Percentiles rank a stretch among this genome's conserved stretches.
phyloP scores from a whole-genome alignment of 2,797 vertebrate genomes.

The Thripadectes ignobilis region DNA sequence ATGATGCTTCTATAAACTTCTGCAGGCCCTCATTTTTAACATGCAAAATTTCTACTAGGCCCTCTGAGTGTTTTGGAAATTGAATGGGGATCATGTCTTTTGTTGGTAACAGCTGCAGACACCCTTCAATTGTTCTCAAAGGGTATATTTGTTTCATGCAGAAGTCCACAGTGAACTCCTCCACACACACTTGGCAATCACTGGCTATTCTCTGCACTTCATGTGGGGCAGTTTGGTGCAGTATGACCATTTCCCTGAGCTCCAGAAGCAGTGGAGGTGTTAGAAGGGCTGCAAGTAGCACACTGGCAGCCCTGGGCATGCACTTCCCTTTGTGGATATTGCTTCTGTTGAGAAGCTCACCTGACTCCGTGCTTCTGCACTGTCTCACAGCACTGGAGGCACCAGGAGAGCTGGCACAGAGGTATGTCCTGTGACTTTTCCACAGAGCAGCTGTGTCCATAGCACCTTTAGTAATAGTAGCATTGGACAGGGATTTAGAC shows the following conservation, averaged over 20 bases:
- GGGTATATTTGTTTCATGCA: neutral
- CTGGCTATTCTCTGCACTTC: neutral
- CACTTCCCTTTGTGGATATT: accelerated
- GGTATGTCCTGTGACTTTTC: neutral
- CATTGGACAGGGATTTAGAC: neutral
- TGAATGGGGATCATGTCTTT: neutral
- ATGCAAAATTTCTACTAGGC: neutral
- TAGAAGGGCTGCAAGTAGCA: neutral
- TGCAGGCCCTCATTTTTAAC: neutral
- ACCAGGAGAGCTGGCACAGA: neutral
- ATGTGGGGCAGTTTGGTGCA: neutral
- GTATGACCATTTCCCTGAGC: accelerated
- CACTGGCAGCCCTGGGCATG: neutral
- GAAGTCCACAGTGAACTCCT: neutral
- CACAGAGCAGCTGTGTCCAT: neutral
- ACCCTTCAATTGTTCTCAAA: neutral
- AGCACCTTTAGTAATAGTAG: neutral
- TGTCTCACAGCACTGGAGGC: neutral
- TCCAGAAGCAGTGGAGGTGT: neutral
- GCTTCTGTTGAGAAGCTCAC: neutral
- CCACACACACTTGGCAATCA: accelerated
- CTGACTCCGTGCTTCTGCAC: neutral
- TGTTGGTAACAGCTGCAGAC: neutral
- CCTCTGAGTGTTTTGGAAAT: neutral
- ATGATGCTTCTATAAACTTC: neutral